These are phyloP conservation scores for Oreohelix idahoensis DNA, from an alignment of 1,140 invertebrate genomes.

Conservation along the genomic window DNA sequence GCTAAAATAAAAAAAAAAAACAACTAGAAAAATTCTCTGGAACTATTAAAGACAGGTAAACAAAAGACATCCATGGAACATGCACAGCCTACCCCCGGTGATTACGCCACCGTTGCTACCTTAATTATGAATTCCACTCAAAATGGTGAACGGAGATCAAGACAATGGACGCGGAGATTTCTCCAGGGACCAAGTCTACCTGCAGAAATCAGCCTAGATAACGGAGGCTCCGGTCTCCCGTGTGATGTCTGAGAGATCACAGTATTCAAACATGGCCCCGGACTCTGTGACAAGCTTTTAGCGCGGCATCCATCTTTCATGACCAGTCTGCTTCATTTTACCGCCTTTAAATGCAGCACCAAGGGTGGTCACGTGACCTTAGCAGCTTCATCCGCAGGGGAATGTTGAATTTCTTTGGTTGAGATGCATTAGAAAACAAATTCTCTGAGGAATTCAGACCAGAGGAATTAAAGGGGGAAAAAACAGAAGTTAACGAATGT, in stretches of 20 bases:
- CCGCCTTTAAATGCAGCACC: background rate
- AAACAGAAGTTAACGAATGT: too few relatives aligned
- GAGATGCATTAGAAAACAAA: background rate
- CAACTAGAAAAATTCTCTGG: too few relatives aligned
- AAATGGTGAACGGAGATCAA: background rate
- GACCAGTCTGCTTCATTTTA: background rate
- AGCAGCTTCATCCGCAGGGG: background rate
- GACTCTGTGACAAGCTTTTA: background rate
- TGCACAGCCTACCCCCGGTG: background rate
- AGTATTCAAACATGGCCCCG: background rate
- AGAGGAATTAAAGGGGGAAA: too few relatives aligned
- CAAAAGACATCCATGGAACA: background rate
- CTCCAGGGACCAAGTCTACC: background rate
- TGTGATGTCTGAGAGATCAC: background rate
- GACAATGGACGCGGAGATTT: background rate
- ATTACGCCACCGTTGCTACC: background rate
- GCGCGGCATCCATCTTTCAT: background rate
- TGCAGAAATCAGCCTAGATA: background rate
- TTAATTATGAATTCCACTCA: constrained; percentile 2
- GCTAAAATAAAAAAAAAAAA: too few relatives aligned
- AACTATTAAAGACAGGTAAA: background rate
- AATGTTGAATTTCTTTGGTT: background rate
- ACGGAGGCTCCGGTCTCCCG: background rate
- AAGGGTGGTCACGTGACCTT: background rate
- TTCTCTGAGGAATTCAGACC: background rate